Base-by-base conservation (phyloP, 2,797 vertebrate genomes). In the Anniella stebbinsi region DNA sequence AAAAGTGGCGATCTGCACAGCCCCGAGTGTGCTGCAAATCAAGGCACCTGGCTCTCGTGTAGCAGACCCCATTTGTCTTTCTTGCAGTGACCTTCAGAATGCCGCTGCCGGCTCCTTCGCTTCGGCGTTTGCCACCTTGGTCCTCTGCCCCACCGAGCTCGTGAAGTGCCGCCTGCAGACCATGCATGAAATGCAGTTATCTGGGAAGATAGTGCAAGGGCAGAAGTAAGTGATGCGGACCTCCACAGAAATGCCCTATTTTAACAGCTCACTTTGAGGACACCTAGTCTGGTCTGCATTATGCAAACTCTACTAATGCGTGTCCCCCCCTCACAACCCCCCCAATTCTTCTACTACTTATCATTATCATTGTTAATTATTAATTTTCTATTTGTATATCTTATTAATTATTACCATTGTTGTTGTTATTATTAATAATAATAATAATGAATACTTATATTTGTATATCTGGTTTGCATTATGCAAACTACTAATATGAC, bases 81-180 rank as follows among this genome's bases (percentile, higher is more conserved):
- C 76, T 94, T 91, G 88, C 93, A 99, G 99, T 94, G 98, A 99
- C 57, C n/a, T 98, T 88, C 98, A 99, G 96, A 99, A 99, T 2
- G 99, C 99, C 1, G 97, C 97, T 0, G 98, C 99, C 0, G 99
- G 99, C 25, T 99, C 99, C 3, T 97, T 99, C 0, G 98, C 99
- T 0, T 99, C 99, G 23, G 98, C 98, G 89, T 99, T 99, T 94
- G 98, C 99, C 38, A 98, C 99, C 0, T 95, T 99, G 10, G 99
- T 98, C 4, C 98, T 99, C 25, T 99, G 99, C 90, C 99, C 99
- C 89, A 99, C 98, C 0, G 99, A 99, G 95, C 98, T 99, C 1
- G 98, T 99, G 84, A 99, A 99, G 96, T 99, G 99, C 95, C 98
- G 99, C 11, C 97, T 99, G 70, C 99, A 99, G 96, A 97, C 98